Percentiles rank a stretch among this genome's conserved stretches.
These are phyloP conservation scores for Stegastes partitus DNA, from an alignment of 2,113 vertebrate species.

Conservation along the genomic window DNA sequence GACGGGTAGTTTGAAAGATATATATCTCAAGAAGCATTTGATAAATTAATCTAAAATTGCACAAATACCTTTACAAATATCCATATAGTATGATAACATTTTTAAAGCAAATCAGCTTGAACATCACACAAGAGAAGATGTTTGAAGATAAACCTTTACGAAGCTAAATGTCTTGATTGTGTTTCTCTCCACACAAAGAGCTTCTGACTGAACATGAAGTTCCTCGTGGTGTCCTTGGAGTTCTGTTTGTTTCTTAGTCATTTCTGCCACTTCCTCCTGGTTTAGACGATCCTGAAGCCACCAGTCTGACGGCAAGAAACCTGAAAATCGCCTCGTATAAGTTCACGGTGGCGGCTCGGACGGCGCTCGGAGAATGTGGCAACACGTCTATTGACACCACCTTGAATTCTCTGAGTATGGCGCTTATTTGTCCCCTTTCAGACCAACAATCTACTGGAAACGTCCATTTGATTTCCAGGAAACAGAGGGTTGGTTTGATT, in stretches of 20 bases:
- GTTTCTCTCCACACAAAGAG: background rate
- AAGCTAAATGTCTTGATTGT: background rate
- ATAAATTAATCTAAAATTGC: too few species aligned
- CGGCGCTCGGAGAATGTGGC: slow-evolving; percentile 63
- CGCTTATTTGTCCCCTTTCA: background rate
- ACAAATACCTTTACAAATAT: too few species aligned
- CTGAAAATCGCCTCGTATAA: slow-evolving; percentile 45
- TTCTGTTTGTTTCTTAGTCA: background rate
- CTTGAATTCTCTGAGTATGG: slow-evolving; percentile 49
- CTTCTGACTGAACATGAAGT: background rate
- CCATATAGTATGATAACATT: too few species aligned
- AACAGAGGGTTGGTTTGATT: background rate
- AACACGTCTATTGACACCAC: fast-evolving
- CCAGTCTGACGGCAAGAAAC: slow-evolving; percentile 44
- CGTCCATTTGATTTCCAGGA: too few species aligned
- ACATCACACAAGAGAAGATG: too few species aligned
- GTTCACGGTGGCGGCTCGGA: slow-evolving; percentile 67
- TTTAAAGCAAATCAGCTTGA: too few species aligned
- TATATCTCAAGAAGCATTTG: too few species aligned
- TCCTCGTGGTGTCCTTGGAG: too few species aligned
- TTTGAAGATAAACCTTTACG: too few species aligned
- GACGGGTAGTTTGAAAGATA: too few species aligned
- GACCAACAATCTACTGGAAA: too few species aligned
- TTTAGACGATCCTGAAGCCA: slow-evolving; percentile 32
- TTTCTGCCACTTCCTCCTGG: background rate